These are phyloP conservation scores for Malurus splendens DNA, from an alignment of 2,797 vertebrate genomes.

Conservation along the genomic window DNA sequence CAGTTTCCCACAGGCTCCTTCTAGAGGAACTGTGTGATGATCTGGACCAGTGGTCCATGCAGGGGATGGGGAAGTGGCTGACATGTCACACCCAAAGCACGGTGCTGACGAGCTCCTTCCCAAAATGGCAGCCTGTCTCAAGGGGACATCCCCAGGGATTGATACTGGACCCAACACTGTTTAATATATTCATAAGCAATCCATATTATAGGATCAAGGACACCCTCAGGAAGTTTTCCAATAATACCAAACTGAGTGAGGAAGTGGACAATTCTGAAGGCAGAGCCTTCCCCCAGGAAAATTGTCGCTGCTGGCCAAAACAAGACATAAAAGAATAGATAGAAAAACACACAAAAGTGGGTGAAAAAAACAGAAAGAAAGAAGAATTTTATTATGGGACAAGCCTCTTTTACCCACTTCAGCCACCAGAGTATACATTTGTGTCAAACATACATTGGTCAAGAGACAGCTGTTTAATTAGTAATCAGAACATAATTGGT, in stretches of 20 bases:
- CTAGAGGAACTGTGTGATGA: neutral
- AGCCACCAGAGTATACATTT: too few species aligned
- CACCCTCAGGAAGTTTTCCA: neutral
- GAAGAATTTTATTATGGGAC: too few species aligned
- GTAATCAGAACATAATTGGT: too few species aligned
- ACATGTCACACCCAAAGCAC: neutral
- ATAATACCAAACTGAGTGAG: neutral
- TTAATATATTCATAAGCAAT: neutral
- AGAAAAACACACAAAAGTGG: too few species aligned
- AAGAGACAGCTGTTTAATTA: too few species aligned
- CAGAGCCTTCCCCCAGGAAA: neutral
- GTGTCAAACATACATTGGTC: too few species aligned
- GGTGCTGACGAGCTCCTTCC: neutral
- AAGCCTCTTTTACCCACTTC: too few species aligned
- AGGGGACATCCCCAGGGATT: neutral
- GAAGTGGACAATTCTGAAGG: neutral
- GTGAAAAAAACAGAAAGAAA: too few species aligned
- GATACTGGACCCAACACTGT: neutral
- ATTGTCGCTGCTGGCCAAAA: too few species aligned
- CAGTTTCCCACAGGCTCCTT: neutral
- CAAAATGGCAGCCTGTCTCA: neutral
- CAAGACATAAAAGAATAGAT: too few species aligned
- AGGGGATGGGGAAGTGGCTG: neutral
- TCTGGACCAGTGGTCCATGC: neutral
- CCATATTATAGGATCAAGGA: too few species aligned